phyloP scores from a whole-genome alignment of 2,797 vertebrate genomes.

The Phoxinus dragarum region DNA sequence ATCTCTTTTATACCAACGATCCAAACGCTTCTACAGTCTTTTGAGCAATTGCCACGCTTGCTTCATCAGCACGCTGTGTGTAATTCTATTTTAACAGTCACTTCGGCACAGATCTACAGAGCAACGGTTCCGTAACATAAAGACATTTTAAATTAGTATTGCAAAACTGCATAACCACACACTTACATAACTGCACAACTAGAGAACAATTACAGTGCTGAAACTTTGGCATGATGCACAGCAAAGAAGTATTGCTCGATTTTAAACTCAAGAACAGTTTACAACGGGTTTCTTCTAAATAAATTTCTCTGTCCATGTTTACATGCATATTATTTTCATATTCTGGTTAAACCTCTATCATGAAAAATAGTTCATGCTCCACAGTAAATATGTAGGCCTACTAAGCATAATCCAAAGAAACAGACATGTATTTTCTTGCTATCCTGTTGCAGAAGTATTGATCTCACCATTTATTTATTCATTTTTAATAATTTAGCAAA shows the following conservation, averaged over 20 bases:
- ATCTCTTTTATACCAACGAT: slow-evolving; percentile 15
- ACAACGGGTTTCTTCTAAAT: neutral
- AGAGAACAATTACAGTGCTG: slow-evolving; percentile 10
- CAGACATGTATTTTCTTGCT: neutral
- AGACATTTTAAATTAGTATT: slow-evolving; percentile 34
- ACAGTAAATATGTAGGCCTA: neutral
- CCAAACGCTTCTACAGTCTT: slow-evolving; percentile 7
- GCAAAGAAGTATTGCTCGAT: neutral
- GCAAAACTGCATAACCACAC: slow-evolving; percentile 31
- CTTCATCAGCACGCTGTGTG: slow-evolving; percentile 30
- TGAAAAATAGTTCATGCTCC: neutral
- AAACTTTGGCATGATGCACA: slow-evolving; percentile 2
- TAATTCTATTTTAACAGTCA: slow-evolving; percentile 36
- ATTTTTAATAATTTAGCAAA: neutral
- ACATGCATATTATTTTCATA: neutral
- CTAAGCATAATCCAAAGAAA: neutral
- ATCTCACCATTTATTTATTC: neutral
- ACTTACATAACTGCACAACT: slow-evolving; percentile 22
- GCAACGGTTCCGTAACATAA: slow-evolving; percentile 34
- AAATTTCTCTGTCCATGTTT: neutral
- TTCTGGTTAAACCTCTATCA: neutral
- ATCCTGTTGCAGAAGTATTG: neutral
- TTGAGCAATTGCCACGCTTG: slow-evolving; percentile 37
- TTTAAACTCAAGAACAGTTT: neutral
- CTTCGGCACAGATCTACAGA: slow-evolving; percentile 29